Percentiles rank a stretch among this genome's conserved stretches.
These are phyloP conservation scores for Patiria miniata DNA, from an alignment of 35 echinoderm and acorn worm genomes.

Conservation along the genomic window DNA sequence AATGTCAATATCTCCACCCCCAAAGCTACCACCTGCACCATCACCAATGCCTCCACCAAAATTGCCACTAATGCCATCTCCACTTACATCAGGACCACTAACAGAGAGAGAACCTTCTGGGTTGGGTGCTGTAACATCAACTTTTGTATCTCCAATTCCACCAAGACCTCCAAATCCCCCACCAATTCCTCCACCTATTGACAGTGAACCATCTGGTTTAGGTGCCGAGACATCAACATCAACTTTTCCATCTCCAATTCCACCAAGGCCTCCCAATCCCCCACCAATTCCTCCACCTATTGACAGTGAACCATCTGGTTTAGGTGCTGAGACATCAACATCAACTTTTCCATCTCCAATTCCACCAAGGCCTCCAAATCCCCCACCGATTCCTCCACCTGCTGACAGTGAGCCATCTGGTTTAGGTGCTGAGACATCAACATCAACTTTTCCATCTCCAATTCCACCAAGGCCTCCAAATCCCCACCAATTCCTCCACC, in stretches of 20 bases:
- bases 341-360: conserved; percentile 36
- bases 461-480: too few species aligned
- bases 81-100: conserved; percentile 37
- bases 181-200: conserved; percentile 22
- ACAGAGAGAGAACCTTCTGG: not conserved
- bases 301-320: conserved; percentile 4
- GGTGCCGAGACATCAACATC: conserved; percentile 37
- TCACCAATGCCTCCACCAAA: conserved; percentile 48
- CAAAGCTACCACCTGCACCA: conserved; percentile 33
- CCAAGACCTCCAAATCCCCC: conserved; percentile 30
- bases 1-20: conserved; percentile 54
- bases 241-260: conserved; percentile 34
- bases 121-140: conserved; percentile 55
- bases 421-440: too few species aligned
- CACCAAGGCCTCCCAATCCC: conserved; percentile 46
- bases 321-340: conserved; percentile 43
- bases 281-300: conserved; percentile 52
- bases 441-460: too few species aligned
- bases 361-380: conserved; percentile 38
- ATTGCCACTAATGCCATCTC: conserved; percentile 44
- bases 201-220: not conserved
- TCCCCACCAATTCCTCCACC: too few species aligned
- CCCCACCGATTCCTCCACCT: conserved; percentile 40
- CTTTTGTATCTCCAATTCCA: conserved; percentile 35
- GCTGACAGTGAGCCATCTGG: too few species aligned